phyloP scores from a whole-genome alignment of 2,113 vertebrate species.

The Eulemur macaco region DNA sequence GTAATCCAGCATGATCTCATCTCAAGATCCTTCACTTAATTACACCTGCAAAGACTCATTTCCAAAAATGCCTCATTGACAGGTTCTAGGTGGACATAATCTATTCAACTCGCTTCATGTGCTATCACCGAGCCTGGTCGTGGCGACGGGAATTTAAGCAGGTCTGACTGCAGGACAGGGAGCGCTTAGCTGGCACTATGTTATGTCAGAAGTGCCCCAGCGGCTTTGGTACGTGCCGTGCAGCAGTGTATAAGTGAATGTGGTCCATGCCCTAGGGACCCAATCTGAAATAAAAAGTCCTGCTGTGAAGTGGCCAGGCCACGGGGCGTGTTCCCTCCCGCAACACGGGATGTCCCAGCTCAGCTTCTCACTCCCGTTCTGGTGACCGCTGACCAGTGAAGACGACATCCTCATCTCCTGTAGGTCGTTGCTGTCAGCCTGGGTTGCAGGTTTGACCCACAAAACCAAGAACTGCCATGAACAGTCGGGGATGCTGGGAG shows the following conservation, averaged over 20 bases:
- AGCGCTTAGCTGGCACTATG: neutral
- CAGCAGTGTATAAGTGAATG: neutral
- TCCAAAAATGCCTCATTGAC: neutral
- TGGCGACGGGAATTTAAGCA: too few relatives aligned
- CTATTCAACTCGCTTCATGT: neutral
- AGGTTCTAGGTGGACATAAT: neutral
- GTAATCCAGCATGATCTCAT: neutral
- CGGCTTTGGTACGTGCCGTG: neutral
- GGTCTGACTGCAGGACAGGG: neutral
- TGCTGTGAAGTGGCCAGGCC: neutral
- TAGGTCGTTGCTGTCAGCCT: neutral
- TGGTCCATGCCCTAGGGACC: neutral
- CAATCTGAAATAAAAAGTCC: neutral
- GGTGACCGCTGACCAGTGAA: neutral
- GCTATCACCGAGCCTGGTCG: neutral
- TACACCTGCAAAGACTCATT: neutral
- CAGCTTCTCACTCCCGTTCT: neutral
- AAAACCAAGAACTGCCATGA: neutral
- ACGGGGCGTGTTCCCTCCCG: neutral
- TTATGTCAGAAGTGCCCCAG: neutral
- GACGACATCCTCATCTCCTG: neutral
- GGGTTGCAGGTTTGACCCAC: neutral
- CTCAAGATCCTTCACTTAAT: neutral
- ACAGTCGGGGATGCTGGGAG: too few relatives aligned
- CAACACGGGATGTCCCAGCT: neutral